A percentile compares a stretch with the other conserved stretches of the same genome.
phyloP scores from a whole-genome alignment of 1,140 invertebrate genomes.

The Holotrichia oblita region DNA sequence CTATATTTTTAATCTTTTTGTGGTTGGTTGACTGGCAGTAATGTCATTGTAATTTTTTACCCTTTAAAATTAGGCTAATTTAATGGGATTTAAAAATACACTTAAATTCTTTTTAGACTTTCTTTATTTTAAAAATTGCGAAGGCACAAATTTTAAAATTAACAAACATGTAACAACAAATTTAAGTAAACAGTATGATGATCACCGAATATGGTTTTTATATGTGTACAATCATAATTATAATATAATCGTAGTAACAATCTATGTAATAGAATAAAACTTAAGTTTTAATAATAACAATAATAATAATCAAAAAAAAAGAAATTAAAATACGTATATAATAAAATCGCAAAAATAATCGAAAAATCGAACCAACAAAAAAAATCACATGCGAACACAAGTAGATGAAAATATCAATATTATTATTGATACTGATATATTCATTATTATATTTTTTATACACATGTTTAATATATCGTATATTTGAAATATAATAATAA shows the following conservation, averaged over 20 bases:
- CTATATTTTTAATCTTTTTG: too few species aligned
- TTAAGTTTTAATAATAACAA: constrained; percentile 40
- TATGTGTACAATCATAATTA: constrained; percentile 31
- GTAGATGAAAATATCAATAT: constrained; percentile 22
- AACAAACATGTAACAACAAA: constrained; percentile 46
- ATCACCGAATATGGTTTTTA: constrained; percentile 44
- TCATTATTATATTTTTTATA: constrained; percentile 1
- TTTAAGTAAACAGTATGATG: constrained; percentile 42
- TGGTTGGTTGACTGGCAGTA: too few species aligned
- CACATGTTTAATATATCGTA: not conserved
- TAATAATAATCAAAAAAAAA: constrained; percentile 27
- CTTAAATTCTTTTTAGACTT: constrained; percentile 30
- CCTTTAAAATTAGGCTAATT: too few species aligned
- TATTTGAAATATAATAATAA: not conserved
- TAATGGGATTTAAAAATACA: too few species aligned
- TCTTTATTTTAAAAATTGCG: constrained; percentile 59
- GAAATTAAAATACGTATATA: not conserved
- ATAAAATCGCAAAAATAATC: constrained; percentile 20
- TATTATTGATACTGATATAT: not conserved
- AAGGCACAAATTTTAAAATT: constrained; percentile 60
- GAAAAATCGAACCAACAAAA: constrained; percentile 35
- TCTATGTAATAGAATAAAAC: constrained; percentile 43
- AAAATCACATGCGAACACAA: not conserved
- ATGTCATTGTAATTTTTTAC: too few species aligned
- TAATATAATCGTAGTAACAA: constrained; percentile 36